These are phyloP conservation scores for Lasaia peninsularis DNA, from an alignment of 1,140 invertebrate genomes.

Conservation along the genomic window DNA sequence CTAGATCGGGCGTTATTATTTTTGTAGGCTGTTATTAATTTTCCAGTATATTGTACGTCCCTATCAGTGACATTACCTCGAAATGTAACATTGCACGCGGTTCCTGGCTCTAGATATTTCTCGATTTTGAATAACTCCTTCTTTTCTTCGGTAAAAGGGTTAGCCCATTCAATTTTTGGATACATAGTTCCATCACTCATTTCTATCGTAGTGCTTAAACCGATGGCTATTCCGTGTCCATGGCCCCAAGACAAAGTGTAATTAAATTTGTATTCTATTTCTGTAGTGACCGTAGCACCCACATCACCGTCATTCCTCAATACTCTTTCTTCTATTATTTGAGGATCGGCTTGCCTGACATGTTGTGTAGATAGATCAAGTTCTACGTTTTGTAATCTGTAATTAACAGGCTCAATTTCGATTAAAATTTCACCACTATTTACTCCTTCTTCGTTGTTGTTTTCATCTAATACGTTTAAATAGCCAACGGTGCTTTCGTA, in stretches of 20 bases:
- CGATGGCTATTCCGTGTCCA: constrained; percentile 85
- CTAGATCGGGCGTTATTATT: constrained; percentile 76
- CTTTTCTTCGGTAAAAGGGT: constrained; percentile 77
- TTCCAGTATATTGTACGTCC: constrained; percentile 85
- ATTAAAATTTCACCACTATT: constrained; percentile 86
- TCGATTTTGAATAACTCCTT: constrained; percentile 80
- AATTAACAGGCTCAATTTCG: constrained; percentile 86
- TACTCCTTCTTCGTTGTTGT: constrained; percentile 78
- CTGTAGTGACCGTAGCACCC: constrained; percentile 80
- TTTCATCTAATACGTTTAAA: constrained; percentile 81
- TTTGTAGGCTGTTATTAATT: constrained; percentile 83
- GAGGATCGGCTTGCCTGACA: constrained; percentile 69
- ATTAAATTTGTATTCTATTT: constrained; percentile 83
- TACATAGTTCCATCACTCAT: constrained; percentile 78
- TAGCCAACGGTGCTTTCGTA: constrained; percentile 80
- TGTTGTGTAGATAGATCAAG: constrained; percentile 79
- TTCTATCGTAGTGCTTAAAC: constrained; percentile 83
- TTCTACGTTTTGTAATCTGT: constrained; percentile 83
- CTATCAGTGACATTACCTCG: constrained; percentile 83
- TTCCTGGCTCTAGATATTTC: constrained; percentile 82
- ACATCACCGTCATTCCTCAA: constrained; percentile 80
- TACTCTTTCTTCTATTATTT: constrained; percentile 79
- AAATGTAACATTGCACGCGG: constrained; percentile 87
- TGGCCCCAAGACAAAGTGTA: constrained; percentile 87
- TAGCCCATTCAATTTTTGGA: constrained; percentile 83